phyloP scores from a whole-genome alignment of 2,888 invertebrate genomes.

The Gastrophysa polygoni region DNA sequence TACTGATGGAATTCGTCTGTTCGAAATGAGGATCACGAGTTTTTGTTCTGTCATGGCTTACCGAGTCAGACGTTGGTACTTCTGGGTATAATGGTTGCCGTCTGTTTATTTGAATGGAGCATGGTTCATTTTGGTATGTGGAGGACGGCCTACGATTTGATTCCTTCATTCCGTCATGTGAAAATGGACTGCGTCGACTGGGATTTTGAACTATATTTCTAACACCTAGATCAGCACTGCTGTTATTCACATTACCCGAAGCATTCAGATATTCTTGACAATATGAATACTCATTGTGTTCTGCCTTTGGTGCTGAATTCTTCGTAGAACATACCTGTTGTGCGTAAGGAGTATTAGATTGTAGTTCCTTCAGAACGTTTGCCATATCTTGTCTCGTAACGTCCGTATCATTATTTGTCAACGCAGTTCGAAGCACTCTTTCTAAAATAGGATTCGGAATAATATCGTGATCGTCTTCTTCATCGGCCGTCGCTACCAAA shows the following conservation, averaged over 20 bases:
- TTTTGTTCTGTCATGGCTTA: background rate
- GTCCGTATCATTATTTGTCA: constrained; percentile 72
- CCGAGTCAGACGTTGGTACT: background rate
- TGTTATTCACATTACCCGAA: background rate
- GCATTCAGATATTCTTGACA: background rate
- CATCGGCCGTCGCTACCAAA: constrained; percentile 89
- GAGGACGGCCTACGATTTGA: background rate
- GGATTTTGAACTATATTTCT: background rate
- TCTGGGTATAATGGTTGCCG: background rate
- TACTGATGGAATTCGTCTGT: background rate
- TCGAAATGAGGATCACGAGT: background rate
- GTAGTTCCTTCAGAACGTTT: constrained; percentile 49
- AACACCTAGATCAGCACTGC: background rate
- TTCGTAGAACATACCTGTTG: background rate
- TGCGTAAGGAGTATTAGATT: background rate
- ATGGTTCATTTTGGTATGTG: background rate
- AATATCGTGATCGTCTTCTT: constrained; percentile 88
- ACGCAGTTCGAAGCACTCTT: constrained; percentile 81
- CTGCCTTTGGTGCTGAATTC: background rate
- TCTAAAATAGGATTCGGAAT: constrained; percentile 91
- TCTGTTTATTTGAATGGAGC: background rate
- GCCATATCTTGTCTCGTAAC: constrained; percentile 62
- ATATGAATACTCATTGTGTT: background rate
- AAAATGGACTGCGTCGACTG: background rate
- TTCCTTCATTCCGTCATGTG: background rate